These are phyloP conservation scores for Leguminivora glycinivorella DNA, from an alignment of 1,140 invertebrate genomes.

Conservation along the genomic window DNA sequence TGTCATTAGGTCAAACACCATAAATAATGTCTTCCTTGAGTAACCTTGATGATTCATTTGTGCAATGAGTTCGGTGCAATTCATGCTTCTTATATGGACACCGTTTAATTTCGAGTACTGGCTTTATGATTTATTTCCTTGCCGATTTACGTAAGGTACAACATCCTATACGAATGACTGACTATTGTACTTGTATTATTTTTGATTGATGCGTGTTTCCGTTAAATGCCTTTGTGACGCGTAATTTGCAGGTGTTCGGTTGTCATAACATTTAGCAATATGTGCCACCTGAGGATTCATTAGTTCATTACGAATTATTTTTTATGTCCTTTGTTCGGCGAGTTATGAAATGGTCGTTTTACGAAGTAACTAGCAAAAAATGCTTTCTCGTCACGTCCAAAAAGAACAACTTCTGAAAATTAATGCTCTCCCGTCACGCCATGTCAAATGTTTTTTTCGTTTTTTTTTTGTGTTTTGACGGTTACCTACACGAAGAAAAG, in stretches of 20 bases:
- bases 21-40: constrained; percentile 10
- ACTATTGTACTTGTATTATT: neutral
- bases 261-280: constrained; percentile 11
- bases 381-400: neutral
- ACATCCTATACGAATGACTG: neutral
- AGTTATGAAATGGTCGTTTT: neutral
- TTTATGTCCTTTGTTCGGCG: neutral
- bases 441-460: too few relatives aligned
- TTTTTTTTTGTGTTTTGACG: too few relatives aligned
- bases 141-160: neutral
- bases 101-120: neutral
- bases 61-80: constrained; percentile 9
- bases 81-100: constrained; percentile 12
- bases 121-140: neutral
- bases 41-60: constrained; percentile 16
- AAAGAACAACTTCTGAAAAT: neutral
- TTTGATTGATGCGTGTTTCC: neutral
- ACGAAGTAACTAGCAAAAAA: neutral
- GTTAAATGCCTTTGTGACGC: constrained; percentile 5
- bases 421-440: too few relatives aligned
- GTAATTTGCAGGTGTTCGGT: neutral
- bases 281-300: constrained; percentile 2
- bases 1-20: constrained; percentile 27
- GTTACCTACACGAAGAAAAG: neutral
- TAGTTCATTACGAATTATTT: neutral